Conservation (phyloP, 2,113 vertebrate species). For the Ptyas mucosa region DNA sequence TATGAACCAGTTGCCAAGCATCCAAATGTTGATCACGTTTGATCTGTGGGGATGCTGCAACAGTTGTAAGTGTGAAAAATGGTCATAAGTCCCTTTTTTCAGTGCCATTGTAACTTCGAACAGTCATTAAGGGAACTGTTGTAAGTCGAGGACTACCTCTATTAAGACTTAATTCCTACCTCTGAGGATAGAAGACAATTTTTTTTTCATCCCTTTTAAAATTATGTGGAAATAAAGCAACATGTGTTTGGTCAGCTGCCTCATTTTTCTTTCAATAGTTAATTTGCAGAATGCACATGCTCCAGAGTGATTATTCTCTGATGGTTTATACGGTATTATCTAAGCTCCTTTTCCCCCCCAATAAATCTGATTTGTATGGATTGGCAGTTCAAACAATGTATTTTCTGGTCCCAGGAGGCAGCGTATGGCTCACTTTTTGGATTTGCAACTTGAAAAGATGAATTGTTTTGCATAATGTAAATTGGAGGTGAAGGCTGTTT, state of each 20-base stretch:
- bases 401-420: constrained; percentile 47
- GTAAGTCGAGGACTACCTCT: not conserved
- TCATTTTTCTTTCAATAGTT: constrained; percentile 45
- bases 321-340: constrained; percentile 36
- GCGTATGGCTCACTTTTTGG: constrained; percentile 43
- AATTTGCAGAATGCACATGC: constrained; percentile 47
- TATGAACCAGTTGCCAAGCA: not conserved
- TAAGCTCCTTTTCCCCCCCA: constrained; percentile 24
- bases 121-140: not conserved
- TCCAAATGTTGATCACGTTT: not conserved
- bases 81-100: not conserved
- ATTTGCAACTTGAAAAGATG: constrained; percentile 57
- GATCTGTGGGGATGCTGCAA: not conserved
- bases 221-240: constrained; percentile 44
- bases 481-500: constrained; percentile 50
- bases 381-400: constrained; percentile 54
- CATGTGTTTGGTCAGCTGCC: constrained; percentile 49
- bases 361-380: constrained; percentile 58
- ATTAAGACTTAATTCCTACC: constrained; percentile 27
- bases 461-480: constrained; percentile 66
- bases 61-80: not conserved
- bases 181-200: not conserved
- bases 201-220: not conserved
- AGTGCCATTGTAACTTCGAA: rapidly evolving
- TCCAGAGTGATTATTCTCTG: constrained; percentile 49